A percentile compares a stretch with the other conserved stretches of the same genome.
These are phyloP conservation scores for Andrena praecox DNA, from an alignment of 2,888 invertebrate genomes.

Conservation along the genomic window DNA sequence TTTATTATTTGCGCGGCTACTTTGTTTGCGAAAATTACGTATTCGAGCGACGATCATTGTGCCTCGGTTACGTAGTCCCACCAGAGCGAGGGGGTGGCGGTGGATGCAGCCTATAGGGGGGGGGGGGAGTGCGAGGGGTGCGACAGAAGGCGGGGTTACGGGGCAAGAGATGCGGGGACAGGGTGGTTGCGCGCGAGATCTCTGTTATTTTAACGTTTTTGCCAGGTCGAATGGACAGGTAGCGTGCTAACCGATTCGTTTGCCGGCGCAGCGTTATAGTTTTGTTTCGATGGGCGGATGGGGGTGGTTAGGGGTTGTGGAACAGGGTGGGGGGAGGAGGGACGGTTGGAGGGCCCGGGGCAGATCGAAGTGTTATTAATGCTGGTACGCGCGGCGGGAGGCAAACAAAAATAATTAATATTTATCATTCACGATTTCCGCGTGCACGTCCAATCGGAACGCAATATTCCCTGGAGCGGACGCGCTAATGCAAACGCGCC, in stretches of 20 bases:
- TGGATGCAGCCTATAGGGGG: conserved; percentile 38
- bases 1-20: conserved; percentile 84
- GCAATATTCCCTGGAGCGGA: conserved; percentile 74
- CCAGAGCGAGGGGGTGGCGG: conserved; percentile 39
- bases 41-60: conserved; percentile 84
- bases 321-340: not conserved
- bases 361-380: conserved; percentile 84
- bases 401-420: conserved; percentile 85
- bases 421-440: conserved; percentile 85
- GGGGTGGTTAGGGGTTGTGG: conserved; percentile 31
- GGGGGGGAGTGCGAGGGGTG: conserved; percentile 46
- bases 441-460: conserved; percentile 78
- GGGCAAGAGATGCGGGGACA: conserved; percentile 54
- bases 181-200: conserved; percentile 67
- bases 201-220: conserved; percentile 84
- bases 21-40: conserved; percentile 85
- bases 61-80: conserved; percentile 79
- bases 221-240: conserved; percentile 71
- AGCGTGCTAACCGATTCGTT: conserved; percentile 74
- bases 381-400: conserved; percentile 80
- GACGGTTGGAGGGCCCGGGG: conserved; percentile 30
- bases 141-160: conserved; percentile 60
- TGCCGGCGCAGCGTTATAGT: conserved; percentile 69
- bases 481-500: conserved; percentile 71
- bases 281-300: conserved; percentile 64